Base-by-base conservation (phyloP, 2,888 invertebrate genomes). In the Cynaeus angustus region DNA sequence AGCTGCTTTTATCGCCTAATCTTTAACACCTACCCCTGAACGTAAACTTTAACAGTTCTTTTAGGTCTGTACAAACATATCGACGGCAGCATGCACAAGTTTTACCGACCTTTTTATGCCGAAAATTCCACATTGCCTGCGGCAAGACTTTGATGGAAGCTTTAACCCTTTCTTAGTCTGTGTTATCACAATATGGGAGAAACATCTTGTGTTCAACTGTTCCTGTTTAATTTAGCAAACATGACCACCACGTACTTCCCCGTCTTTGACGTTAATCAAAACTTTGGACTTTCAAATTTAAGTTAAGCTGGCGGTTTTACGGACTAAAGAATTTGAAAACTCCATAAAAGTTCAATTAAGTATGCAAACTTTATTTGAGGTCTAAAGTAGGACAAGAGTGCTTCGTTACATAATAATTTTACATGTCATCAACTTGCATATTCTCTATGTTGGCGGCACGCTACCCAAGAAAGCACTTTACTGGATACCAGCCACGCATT, bases 11-110 rank as follows among this genome's bases (percentile, higher is more conserved):
- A 68, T 72, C 75, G 67, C 62, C 66, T 62, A 62, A 64, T 71
- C 72, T 70, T 72, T 72, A 68, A 71, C 75, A 72, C 74, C 73
- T 74, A 65, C 71, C 68, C 72, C 46, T 26, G 16, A 61, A 73
- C 66, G 71, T 75, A 72, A 73, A 73, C 73, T 72, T 66, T 66
- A 71, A 66, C 74, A 68, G 70, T 71, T 73, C 70, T 75, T 75
- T 68, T 53, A 41, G 65, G 68, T 56, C 70, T 71, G 68, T 68
- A 75, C 71, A 75, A 75, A 75, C 72, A 75, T 66, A 74, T 71
- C 69, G 68, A 46, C 50, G 26, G 38, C 66, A 66, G 48, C 10
- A 10, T 43, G 56, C 66, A 52, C 43, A 53, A 43, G 41, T 53
- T 53, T 50, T 45, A 56, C 43, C 52, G 26, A 37, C 53, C 70